Evolutionary conservation across 2,888 invertebrate genomes (phyloP).

Genomic region (Orthonevra nobilis): DNA sequence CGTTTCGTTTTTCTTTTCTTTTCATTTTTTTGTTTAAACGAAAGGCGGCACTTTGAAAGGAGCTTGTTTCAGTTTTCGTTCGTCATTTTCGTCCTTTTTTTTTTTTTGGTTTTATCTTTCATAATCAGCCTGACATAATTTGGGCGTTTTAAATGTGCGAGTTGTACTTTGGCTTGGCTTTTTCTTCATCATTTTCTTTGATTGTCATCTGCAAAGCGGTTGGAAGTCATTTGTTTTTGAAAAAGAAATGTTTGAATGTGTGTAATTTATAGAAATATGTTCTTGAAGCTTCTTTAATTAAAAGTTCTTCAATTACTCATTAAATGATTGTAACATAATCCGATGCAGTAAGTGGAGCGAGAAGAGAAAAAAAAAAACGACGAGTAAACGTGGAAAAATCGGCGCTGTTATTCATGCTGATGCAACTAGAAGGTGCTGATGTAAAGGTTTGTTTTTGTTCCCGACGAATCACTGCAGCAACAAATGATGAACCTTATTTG

Average conservation of each 20-base stretch:
- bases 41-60: constrained; percentile 27
- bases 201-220: constrained; percentile 25
- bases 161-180: constrained; percentile 35
- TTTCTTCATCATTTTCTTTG: background rate
- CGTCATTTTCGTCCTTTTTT: background rate
- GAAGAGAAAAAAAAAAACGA: no score
- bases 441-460: no score
- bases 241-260: constrained; percentile 15
- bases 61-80: constrained; percentile 38
- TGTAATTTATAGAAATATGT: no score
- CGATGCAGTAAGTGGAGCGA: no score
- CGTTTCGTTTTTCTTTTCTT: background rate
- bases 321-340: no score
- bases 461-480: no score
- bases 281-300: no score
- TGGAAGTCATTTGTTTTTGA: constrained; percentile 33
- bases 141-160: constrained; percentile 63
- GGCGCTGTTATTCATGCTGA: no score
- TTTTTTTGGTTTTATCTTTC: constrained; percentile 26
- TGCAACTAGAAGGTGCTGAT: no score
- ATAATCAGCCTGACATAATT: constrained; percentile 67
- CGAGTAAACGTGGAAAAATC: no score
- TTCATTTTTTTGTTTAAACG: background rate
- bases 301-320: no score
- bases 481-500: no score